Conservation (phyloP, 1,140 invertebrate genomes). For the Eriosoma lanigerum region DNA sequence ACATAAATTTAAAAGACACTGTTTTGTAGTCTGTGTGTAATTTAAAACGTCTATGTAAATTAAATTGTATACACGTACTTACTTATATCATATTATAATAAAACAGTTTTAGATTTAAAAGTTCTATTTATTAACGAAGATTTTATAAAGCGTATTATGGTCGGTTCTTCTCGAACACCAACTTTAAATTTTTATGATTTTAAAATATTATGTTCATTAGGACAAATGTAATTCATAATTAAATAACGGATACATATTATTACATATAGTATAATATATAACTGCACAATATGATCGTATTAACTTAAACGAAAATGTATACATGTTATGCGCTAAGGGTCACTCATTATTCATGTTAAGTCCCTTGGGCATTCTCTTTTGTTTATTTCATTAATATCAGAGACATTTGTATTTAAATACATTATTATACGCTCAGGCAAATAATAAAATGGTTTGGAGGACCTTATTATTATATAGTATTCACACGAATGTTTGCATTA, state of each 20-base stretch:
- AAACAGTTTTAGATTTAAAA: too few relatives aligned
- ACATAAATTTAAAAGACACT: too few relatives aligned
- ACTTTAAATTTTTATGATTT: too few relatives aligned
- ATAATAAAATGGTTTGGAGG: background rate
- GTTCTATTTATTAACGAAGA: too few relatives aligned
- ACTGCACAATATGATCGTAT: background rate
- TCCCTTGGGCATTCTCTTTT: background rate
- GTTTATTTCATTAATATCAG: background rate
- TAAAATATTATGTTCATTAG: too few relatives aligned
- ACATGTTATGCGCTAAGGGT: background rate
- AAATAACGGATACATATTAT: background rate
- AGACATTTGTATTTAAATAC: background rate
- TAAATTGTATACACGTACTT: too few relatives aligned
- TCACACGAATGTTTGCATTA: background rate
- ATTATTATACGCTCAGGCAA: background rate
- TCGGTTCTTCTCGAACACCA: too few relatives aligned
- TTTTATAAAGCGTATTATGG: too few relatives aligned
- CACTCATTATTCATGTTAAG: conserved; percentile 5
- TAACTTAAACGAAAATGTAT: background rate
- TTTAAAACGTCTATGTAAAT: too few relatives aligned
- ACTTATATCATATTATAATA: too few relatives aligned
- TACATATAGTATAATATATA: too few relatives aligned
- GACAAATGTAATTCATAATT: background rate
- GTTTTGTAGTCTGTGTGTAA: too few relatives aligned
- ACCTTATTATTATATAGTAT: background rate